Conservation (phyloP, 2,888 invertebrate genomes). For the Sepiola atlantica region DNA sequence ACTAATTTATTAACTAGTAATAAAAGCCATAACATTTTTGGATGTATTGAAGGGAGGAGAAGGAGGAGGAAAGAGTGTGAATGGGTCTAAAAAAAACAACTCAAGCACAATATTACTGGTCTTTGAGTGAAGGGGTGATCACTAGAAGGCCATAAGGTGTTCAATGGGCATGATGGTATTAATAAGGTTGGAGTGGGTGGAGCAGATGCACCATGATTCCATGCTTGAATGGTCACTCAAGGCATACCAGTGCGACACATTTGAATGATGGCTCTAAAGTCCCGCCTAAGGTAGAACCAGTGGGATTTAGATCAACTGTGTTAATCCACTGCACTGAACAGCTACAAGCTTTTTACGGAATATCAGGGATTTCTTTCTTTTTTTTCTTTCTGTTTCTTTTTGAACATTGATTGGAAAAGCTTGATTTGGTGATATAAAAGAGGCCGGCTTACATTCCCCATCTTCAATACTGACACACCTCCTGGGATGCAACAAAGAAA, state of each 20-base stretch:
- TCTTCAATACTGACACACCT: background rate
- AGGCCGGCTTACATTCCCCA: background rate
- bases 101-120: background rate
- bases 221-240: conserved; percentile 13
- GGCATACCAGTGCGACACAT: conserved; percentile 19
- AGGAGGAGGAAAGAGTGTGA: background rate
- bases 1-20: background rate
- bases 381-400: background rate
- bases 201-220: background rate
- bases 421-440: conserved; percentile 12
- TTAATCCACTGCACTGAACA: conserved; percentile 9
- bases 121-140: background rate
- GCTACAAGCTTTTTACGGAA: background rate
- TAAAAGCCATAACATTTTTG: background rate
- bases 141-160: background rate
- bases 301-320: conserved; percentile 32
- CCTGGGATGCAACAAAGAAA: conserved; percentile 32
- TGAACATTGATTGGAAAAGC: background rate
- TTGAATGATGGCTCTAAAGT: background rate
- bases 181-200: conserved; percentile 11
- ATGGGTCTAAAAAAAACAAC: background rate
- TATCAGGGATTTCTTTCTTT: background rate
- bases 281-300: background rate
- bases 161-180: conserved; percentile 21
- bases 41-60: background rate